Percentiles rank a stretch among this genome's conserved stretches.
Conservation (phyloP, 1,140 invertebrate species). For the Platyscapa corneri region DNA sequence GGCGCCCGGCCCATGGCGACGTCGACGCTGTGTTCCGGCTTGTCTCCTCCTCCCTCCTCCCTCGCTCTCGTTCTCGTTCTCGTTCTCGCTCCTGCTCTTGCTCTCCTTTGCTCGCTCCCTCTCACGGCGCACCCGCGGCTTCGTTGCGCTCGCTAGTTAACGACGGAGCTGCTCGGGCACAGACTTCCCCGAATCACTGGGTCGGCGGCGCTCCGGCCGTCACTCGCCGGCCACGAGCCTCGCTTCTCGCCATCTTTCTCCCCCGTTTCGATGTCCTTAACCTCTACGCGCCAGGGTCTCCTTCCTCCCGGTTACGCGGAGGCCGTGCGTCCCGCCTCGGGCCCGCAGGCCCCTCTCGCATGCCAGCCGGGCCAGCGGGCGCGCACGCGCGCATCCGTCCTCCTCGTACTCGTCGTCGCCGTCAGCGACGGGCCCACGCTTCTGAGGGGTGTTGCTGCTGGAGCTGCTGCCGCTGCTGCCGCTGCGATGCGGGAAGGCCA, state of each 20-base stretch:
- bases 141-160: background rate
- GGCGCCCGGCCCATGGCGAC: background rate
- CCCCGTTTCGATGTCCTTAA: background rate
- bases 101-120: background rate
- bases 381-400: background rate
- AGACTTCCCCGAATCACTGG: background rate
- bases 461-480: too few relatives aligned
- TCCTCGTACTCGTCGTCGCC: background rate
- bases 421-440: background rate
- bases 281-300: background rate
- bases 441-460: background rate
- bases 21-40: background rate
- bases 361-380: background rate
- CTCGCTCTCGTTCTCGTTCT: background rate
- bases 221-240: background rate
- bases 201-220: background rate
- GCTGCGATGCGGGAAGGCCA: background rate
- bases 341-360: background rate
- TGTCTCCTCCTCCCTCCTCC: background rate
- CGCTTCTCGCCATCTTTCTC: slow-evolving; percentile 8
- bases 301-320: background rate
- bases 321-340: background rate
- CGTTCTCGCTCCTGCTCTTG: background rate
- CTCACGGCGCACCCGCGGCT: background rate
- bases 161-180: background rate